Base-by-base conservation (phyloP, 2,888 invertebrate species). In the Andrena trimmerana region DNA sequence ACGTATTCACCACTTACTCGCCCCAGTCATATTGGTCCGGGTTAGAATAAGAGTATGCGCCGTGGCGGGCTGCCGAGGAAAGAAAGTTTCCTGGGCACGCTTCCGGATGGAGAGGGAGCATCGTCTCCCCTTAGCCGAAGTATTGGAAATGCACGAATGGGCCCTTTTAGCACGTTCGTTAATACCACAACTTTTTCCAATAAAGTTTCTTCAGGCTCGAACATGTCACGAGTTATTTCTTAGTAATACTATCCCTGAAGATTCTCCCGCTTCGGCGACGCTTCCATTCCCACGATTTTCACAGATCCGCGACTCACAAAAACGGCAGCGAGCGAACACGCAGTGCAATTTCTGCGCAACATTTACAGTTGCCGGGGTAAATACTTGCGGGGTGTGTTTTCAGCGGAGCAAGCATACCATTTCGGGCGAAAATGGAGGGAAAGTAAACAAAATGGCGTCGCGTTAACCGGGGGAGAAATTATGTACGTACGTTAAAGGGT, bases 71-170 rank as follows among this genome's bases (percentile, higher is more conserved):
- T 42, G 42, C 42, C 42, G 42, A 42, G 42, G 42, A 4, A 42
- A 42, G 42, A 42, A 42, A 42, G 42, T 76, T 78, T 78, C 67
- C 78, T 77, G 78, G 42, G 42, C 67, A 20, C 67, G 67, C 52
- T 78, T 76, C 67, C 67, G 54, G 33, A 24, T 24, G 52, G 24
- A 59, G 52, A n/a, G 65, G 10, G 24, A 13, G 42, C 42, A 48
- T 48, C 70, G 78, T 70, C 52, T 66, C 66, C 67, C 52, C 36
- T 10, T 65, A 27, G n/a, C 74, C 36, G 42, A 79, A 78, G 6
- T 63, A 42, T 67, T 31, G 52, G 54, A 29, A 48, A 69, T 59
- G 42, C 29, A 16, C 54, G 68, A 42, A 42, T 42, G 42, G 42
- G 42, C 16, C 42, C 42, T 42, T 42, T 42, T 42, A 42, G 42